Evolutionary conservation across 2,888 invertebrate species (phyloP).

Genomic region (Eilema sororculum): DNA sequence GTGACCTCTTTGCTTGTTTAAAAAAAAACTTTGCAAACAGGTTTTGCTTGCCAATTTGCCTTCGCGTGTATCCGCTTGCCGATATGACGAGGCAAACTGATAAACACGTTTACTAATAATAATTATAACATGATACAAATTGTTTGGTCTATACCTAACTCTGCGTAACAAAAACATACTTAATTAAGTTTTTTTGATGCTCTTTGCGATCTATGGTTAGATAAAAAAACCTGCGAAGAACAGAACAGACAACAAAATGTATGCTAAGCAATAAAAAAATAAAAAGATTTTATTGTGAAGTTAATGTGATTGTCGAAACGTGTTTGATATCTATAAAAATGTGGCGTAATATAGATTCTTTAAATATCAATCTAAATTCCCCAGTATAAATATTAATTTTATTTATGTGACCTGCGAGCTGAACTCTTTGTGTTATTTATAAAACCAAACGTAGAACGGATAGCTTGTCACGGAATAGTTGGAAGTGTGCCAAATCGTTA

Average conservation of each 20-base stretch:
- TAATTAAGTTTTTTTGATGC: constrained; percentile 62
- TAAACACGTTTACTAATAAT: constrained; percentile 51
- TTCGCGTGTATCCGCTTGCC: constrained; percentile 61
- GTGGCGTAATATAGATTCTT: constrained; percentile 18
- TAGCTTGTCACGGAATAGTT: constrained; percentile 81
- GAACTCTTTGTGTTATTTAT: constrained; percentile 74
- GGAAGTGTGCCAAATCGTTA: constrained; percentile 77
- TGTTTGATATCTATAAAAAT: constrained; percentile 1
- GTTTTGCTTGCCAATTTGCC: constrained; percentile 67
- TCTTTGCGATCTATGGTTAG: constrained; percentile 40
- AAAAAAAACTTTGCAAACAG: constrained; percentile 66
- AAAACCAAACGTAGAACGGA: constrained; percentile 69
- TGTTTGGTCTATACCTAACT: constrained; percentile 58
- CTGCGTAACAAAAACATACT: constrained; percentile 59
- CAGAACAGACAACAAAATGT: not conserved
- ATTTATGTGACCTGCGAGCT: constrained; percentile 59
- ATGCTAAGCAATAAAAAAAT: not conserved
- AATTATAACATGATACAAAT: constrained; percentile 54
- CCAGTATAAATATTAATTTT: constrained; percentile 51
- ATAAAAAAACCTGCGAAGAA: constrained; percentile 14
- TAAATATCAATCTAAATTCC: constrained; percentile 53
- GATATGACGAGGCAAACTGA: constrained; percentile 57
- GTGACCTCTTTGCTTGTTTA: constrained; percentile 82
- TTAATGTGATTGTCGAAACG: not conserved
- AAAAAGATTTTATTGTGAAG: not conserved